Percentiles rank a stretch among this genome's conserved stretches.
Conservation (phyloP, 2,888 invertebrate genomes). For the Lagria hirta region DNA sequence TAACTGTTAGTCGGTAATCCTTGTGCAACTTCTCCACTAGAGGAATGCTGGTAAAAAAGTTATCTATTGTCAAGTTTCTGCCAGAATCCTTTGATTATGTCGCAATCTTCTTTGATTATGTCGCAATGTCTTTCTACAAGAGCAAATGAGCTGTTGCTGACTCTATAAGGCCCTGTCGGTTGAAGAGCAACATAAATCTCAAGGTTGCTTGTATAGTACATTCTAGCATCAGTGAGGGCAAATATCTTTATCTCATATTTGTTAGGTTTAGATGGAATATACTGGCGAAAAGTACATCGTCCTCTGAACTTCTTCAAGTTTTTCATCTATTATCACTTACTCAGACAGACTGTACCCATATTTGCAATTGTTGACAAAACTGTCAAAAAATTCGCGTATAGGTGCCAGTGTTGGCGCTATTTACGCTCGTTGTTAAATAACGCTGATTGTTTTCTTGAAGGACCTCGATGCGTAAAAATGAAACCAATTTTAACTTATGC, state of each 20-base stretch:
- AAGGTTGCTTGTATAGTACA: slow-evolving; percentile 2
- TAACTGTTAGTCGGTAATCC: background rate
- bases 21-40: background rate
- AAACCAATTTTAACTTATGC: no score
- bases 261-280: no score
- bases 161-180: slow-evolving; percentile 1
- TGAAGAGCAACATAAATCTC: slow-evolving; percentile 6
- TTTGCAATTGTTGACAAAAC: slow-evolving; percentile 5
- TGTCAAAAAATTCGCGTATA: slow-evolving; percentile 7
- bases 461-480: background rate
- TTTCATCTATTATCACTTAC: slow-evolving; percentile 39
- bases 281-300: slow-evolving; percentile 1
- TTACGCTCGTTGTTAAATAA: no score
- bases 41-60: slow-evolving; percentile 1
- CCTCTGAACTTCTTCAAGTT: slow-evolving; percentile 29
- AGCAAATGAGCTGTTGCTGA: background rate
- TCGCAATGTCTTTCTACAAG: no score
- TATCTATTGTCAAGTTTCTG: slow-evolving; percentile 1
- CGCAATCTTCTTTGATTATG: background rate
- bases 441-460: no score
- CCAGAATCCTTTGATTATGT: background rate
- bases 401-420: slow-evolving; percentile 16
- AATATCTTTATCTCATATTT: slow-evolving; percentile 19
- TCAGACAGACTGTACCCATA: slow-evolving; percentile 26
- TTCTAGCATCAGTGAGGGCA: slow-evolving; percentile 3